Conservation (phyloP, 2,113 vertebrate genomes). For the Ia io region DNA sequence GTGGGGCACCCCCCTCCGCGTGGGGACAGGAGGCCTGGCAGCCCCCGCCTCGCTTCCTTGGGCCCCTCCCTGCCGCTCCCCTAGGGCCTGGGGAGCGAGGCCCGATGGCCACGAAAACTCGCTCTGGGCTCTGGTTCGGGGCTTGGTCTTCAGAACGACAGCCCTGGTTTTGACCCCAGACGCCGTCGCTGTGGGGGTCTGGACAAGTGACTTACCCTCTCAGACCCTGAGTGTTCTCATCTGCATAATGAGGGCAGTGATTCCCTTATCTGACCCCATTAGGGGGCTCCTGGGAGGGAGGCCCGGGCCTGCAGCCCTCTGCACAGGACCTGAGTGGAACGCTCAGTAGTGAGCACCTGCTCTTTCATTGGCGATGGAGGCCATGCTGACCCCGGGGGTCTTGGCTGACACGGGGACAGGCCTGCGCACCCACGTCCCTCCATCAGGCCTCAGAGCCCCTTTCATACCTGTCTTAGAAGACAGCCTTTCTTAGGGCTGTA, state of each 20-base stretch:
- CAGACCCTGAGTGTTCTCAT: neutral
- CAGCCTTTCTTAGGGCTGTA: neutral
- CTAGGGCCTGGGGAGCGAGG: rapidly evolving
- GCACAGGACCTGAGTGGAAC: neutral
- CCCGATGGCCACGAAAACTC: neutral
- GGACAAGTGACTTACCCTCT: neutral
- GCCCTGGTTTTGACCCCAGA: neutral
- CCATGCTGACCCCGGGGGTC: too few species aligned
- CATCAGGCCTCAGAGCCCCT: neutral
- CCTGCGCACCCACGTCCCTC: neutral
- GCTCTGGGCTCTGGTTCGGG: too few species aligned
- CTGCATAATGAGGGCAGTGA: neutral
- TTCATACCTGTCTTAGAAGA: neutral
- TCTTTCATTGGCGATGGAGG: neutral
- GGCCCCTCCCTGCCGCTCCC: rapidly evolving
- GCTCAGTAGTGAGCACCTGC: neutral
- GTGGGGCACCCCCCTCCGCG: slow-evolving; percentile 37
- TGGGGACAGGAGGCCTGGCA: neutral
- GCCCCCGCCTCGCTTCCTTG: neutral
- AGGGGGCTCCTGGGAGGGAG: neutral
- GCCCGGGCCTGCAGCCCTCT: neutral
- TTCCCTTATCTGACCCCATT: neutral
- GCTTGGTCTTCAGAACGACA: neutral
- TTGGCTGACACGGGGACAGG: neutral
- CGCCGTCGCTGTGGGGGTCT: neutral